Percentiles rank a stretch among this genome's conserved stretches.
These are phyloP conservation scores for Cephalopterus ornatus DNA, from an alignment of 2,113 vertebrate genomes.

Conservation along the genomic window DNA sequence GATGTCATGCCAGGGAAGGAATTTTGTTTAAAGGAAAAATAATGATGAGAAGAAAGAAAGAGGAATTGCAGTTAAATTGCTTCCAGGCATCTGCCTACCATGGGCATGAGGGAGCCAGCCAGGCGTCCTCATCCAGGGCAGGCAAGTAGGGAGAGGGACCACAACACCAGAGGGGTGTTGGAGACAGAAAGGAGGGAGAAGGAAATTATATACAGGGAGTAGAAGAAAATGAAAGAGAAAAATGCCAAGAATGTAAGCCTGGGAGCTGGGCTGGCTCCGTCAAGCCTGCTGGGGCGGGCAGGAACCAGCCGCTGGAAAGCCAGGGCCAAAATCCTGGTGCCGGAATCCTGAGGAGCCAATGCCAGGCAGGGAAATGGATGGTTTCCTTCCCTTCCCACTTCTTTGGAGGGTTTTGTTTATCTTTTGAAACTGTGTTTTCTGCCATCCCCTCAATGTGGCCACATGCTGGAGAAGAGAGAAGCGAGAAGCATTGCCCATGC, in stretches of 20 bases:
- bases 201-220: constrained; percentile 32
- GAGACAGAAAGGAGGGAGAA: constrained; percentile 26
- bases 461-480: not conserved
- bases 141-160: not conserved
- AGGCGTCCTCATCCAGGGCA: not conserved
- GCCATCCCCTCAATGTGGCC: not conserved
- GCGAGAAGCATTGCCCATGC: not conserved
- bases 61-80: constrained; percentile 45
- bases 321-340: not conserved
- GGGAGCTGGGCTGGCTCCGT: constrained; percentile 5
- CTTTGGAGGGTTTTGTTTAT: not conserved
- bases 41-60: constrained; percentile 16
- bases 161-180: not conserved
- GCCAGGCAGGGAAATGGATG: not conserved
- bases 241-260: constrained; percentile 50
- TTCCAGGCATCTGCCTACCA: not conserved
- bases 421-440: not conserved
- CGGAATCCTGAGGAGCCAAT: not conserved
- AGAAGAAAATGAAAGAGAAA: constrained; percentile 55
- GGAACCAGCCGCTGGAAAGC: not conserved
- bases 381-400: not conserved
- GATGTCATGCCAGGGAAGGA: constrained; percentile 40
- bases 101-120: not conserved
- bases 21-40: constrained; percentile 50
- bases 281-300: not conserved